Evolutionary conservation across 2,888 invertebrate genomes (phyloP).

Genomic region (Lottia scabra): DNA sequence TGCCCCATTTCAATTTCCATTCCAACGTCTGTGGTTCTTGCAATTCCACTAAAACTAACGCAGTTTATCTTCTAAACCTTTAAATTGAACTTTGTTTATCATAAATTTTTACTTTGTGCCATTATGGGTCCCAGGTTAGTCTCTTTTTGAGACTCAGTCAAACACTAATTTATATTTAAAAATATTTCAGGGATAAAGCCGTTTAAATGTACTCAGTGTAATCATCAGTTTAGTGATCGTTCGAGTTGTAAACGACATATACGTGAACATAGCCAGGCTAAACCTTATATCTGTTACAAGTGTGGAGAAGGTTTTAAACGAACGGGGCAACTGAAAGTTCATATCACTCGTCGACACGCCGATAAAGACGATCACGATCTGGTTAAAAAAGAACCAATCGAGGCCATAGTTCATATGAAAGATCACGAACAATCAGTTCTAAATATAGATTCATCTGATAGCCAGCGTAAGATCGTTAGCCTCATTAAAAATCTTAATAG

Average conservation of each 20-base stretch:
- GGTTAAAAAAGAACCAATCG: conserved; percentile 32
- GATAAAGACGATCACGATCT: conserved; percentile 29
- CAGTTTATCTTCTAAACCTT: too few relatives aligned
- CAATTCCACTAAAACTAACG: too few relatives aligned
- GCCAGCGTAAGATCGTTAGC: conserved; percentile 48
- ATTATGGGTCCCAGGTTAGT: too few relatives aligned
- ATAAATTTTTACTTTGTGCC: too few relatives aligned
- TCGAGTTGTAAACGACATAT: conserved; percentile 63
- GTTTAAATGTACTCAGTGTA: conserved; percentile 60
- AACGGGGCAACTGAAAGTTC: conserved; percentile 56
- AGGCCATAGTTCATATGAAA: conserved; percentile 15
- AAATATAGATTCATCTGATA: conserved; percentile 20
- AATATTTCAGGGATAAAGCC: conserved; percentile 58
- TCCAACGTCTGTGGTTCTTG: too few relatives aligned
- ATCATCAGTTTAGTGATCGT: conserved; percentile 61
- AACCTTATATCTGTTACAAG: conserved; percentile 56
- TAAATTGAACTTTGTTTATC: too few relatives aligned
- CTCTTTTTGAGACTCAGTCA: too few relatives aligned
- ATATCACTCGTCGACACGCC: conserved; percentile 42
- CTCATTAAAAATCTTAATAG: conserved; percentile 43
- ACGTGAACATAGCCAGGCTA: conserved; percentile 57
- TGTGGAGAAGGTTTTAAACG: conserved; percentile 62
- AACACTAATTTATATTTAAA: background rate
- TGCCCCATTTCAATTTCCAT: too few relatives aligned
- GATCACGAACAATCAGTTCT: background rate